phyloP scores from a whole-genome alignment of 1,140 invertebrate species.

The Triops cancriformis region DNA sequence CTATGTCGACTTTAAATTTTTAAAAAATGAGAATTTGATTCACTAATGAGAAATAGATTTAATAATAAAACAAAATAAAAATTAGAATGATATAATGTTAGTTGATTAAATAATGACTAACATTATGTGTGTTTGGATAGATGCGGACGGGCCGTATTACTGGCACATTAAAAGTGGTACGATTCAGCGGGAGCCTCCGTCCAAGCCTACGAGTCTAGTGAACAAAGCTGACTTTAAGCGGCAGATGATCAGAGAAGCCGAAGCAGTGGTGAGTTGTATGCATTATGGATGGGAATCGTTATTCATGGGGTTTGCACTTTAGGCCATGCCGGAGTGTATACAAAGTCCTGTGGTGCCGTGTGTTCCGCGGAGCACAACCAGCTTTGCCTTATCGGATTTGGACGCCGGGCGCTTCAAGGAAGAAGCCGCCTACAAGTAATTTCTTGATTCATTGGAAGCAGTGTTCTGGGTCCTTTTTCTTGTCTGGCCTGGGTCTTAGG shows the following conservation, averaged over 20 bases:
- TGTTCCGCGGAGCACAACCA: slow-evolving; percentile 61
- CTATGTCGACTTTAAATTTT: too few species aligned
- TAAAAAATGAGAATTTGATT: too few species aligned
- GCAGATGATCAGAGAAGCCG: slow-evolving; percentile 27
- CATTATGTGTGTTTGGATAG: slow-evolving; percentile 47
- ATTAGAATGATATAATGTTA: too few species aligned
- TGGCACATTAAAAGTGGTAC: slow-evolving; percentile 98
- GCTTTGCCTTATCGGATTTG: slow-evolving; percentile 62
- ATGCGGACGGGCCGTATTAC: slow-evolving; percentile 88
- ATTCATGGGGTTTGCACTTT: slow-evolving; percentile 26
- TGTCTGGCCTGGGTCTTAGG: too few species aligned
- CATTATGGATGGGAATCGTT: slow-evolving; percentile 42
- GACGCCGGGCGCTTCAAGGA: slow-evolving; percentile 48
- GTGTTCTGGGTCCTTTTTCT: slow-evolving; percentile 18
- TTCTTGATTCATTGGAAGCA: slow-evolving; percentile 29
- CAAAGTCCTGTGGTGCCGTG: slow-evolving; percentile 15
- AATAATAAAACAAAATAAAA: too few species aligned
- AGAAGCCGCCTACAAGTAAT: slow-evolving; percentile 65
- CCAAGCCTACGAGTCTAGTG: slow-evolving; percentile 38
- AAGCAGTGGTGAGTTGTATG: slow-evolving; percentile 36
- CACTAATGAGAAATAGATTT: background rate
- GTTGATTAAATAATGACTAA: too few species aligned
- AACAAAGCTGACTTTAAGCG: slow-evolving; percentile 23
- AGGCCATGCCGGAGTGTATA: slow-evolving; percentile 38
- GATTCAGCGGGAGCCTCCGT: slow-evolving; percentile 83